phyloP scores from a whole-genome alignment of 2,113 vertebrate species.

The Anolis sagrei region DNA sequence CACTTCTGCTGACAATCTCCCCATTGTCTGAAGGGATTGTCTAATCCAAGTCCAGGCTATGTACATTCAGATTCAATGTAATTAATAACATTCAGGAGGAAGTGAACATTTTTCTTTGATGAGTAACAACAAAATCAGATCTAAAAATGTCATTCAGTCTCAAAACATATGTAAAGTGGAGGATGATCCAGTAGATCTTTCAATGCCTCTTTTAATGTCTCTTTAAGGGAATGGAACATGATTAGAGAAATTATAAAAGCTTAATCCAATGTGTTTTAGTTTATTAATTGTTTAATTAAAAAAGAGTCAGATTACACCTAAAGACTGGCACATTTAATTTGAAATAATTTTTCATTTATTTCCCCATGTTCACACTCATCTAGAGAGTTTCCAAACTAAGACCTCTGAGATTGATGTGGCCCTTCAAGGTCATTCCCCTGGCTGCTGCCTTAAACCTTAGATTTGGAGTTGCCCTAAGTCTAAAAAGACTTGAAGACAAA shows the following conservation, averaged over 20 bases:
- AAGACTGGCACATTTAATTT: too few species aligned
- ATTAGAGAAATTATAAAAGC: not conserved
- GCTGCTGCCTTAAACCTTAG: too few species aligned
- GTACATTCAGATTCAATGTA: not conserved
- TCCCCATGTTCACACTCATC: too few species aligned
- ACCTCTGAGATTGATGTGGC: too few species aligned
- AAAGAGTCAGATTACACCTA: too few species aligned
- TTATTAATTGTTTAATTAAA: not conserved
- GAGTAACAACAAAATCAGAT: not conserved
- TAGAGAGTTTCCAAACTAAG: too few species aligned
- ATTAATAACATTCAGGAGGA: not conserved
- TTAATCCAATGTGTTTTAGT: not conserved
- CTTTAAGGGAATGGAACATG: not conserved
- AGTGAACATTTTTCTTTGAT: not conserved
- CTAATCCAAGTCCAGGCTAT: not conserved
- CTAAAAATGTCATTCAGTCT: not conserved
- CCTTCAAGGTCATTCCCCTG: too few species aligned
- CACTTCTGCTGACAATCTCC: not conserved
- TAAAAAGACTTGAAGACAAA: too few species aligned
- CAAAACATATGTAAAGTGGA: not conserved
- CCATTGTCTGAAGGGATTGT: not conserved
- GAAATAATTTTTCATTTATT: too few species aligned
- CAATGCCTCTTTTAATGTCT: too few species aligned
- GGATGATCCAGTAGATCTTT: accelerated
- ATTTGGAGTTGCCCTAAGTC: too few species aligned